These are phyloP conservation scores for Narcine bancroftii DNA, from an alignment of 2,113 vertebrate species.

Conservation along the genomic window DNA sequence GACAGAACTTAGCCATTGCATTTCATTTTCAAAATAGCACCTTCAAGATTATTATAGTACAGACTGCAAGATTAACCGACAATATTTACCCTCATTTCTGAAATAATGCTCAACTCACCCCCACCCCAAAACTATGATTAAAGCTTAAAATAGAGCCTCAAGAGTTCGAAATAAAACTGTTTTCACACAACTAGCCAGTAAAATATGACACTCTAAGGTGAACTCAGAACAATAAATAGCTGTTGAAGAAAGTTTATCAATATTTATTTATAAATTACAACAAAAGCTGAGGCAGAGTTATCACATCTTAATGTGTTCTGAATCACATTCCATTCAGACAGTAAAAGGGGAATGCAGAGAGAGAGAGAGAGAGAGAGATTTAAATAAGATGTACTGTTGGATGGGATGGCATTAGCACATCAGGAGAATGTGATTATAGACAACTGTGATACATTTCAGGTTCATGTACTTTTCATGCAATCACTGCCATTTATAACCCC, in stretches of 20 bases:
- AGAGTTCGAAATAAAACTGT: background rate
- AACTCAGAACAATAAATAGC: background rate
- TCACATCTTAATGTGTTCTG: background rate
- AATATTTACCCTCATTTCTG: background rate
- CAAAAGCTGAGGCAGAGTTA: background rate
- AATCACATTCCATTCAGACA: background rate
- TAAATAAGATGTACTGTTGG: background rate
- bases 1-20: background rate
- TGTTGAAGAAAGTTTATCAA: background rate
- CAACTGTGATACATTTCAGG: slow-evolving; percentile 51
- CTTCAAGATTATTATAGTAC: background rate
- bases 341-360: background rate
- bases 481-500: slow-evolving; percentile 70
- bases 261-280: background rate
- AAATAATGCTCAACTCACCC: background rate
- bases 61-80: background rate
- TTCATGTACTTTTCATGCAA: slow-evolving; percentile 67
- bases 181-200: background rate
- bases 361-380: background rate
- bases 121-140: background rate
- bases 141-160: background rate
- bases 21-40: background rate
- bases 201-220: background rate
- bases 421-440: background rate
- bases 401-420: background rate